These are phyloP conservation scores for Oscheius myriophilus DNA, from an alignment of 2,888 invertebrate species.

Conservation along the genomic window DNA sequence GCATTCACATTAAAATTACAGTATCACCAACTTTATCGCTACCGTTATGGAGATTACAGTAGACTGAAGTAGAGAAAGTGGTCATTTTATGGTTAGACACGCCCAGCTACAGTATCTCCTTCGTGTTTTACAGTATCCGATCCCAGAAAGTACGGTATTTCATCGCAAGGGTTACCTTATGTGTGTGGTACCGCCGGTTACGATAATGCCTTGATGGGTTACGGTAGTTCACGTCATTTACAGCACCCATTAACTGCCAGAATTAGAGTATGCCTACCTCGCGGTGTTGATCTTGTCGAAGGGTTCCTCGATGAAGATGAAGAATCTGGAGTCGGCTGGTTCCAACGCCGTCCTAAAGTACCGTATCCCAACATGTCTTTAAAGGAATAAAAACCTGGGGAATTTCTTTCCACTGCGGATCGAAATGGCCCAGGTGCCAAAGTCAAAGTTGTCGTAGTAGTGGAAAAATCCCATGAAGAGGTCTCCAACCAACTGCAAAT, in stretches of 20 bases:
- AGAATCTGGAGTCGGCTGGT: slow-evolving; percentile 17
- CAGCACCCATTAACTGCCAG: no score
- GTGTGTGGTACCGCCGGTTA: no score
- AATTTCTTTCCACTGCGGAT: slow-evolving; percentile 41
- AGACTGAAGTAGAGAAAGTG: no score
- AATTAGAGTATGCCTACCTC: slow-evolving; percentile 21
- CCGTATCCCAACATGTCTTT: background rate
- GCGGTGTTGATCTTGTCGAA: slow-evolving; percentile 67
- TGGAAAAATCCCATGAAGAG: slow-evolving; percentile 67
- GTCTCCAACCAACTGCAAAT: slow-evolving; percentile 55
- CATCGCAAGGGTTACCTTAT: no score
- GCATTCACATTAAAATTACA: background rate
- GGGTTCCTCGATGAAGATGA: slow-evolving; percentile 67
- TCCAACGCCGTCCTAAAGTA: slow-evolving; percentile 4
- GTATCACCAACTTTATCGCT: background rate
- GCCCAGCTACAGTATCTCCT: no score
- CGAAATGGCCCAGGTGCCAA: slow-evolving; percentile 55
- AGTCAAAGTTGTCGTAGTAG: slow-evolving; percentile 66
- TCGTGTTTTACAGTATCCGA: no score
- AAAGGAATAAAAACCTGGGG: slow-evolving; percentile 35
- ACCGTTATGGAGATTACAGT: no score
- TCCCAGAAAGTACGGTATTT: no score
- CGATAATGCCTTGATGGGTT: no score
- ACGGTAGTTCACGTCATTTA: no score
- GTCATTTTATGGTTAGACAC: no score